Evolutionary conservation across 2,888 invertebrate species (phyloP).

Genomic region (Pantelozetes paolii): DNA sequence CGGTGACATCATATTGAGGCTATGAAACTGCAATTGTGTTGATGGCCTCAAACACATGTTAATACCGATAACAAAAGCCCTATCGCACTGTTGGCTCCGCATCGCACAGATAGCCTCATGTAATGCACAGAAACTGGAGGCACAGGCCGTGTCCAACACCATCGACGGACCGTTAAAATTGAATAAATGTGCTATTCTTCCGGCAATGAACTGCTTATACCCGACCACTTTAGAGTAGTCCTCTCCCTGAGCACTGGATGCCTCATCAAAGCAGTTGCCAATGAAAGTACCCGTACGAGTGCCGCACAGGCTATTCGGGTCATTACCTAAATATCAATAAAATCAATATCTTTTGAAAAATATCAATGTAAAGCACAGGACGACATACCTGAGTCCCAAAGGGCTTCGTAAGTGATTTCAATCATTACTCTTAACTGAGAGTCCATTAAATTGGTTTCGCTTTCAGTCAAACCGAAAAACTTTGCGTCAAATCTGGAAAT

Average conservation of each 20-base stretch:
- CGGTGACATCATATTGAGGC: conserved; percentile 57
- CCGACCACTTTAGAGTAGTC: conserved; percentile 16
- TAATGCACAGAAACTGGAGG: conserved; percentile 85
- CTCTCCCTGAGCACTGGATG: conserved; percentile 14
- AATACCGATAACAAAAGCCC: conserved; percentile 57
- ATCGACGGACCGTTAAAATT: conserved; percentile 81
- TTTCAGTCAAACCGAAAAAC: conserved; percentile 83
- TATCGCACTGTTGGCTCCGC: conserved; percentile 65
- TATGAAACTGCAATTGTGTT: conserved; percentile 60
- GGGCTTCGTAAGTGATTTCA: conserved; percentile 38
- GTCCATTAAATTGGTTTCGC: conserved; percentile 79
- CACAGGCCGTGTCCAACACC: conserved; percentile 94
- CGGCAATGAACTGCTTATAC: background rate
- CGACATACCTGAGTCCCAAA: conserved; percentile 39
- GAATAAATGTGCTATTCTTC: conserved; percentile 65
- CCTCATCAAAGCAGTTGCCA: conserved; percentile 69
- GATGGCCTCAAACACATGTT: conserved; percentile 56
- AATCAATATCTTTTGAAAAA: background rate
- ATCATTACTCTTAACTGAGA: conserved; percentile 34
- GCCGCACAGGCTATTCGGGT: conserved; percentile 76
- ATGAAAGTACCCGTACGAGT: conserved; percentile 88
- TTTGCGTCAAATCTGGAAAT: conserved; percentile 75
- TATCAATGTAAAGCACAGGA: background rate
- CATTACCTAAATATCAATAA: conserved; percentile 57
- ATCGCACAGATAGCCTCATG: conserved; percentile 78